Conservation (phyloP, 2,888 invertebrate genomes). For the Electrophaes corylata region DNA sequence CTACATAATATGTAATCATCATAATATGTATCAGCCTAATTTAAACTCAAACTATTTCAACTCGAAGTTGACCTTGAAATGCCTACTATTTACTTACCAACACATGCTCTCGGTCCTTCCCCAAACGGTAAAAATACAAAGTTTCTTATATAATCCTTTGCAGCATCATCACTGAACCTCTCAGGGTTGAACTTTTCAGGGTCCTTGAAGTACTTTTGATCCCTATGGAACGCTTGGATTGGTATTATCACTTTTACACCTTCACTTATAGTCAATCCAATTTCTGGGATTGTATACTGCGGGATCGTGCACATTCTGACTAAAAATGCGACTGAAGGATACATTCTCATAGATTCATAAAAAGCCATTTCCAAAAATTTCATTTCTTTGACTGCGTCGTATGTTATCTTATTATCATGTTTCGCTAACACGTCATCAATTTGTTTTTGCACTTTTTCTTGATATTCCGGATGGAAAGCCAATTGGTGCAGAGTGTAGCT, state of each 20-base stretch:
- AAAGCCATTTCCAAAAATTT: constrained; percentile 55
- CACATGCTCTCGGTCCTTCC: constrained; percentile 21
- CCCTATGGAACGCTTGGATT: constrained; percentile 58
- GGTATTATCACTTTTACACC: constrained; percentile 56
- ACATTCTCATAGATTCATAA: constrained; percentile 48
- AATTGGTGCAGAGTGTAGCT: constrained; percentile 62
- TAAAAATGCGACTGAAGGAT: constrained; percentile 21
- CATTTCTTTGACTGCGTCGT: constrained; percentile 61
- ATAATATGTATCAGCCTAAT: not conserved
- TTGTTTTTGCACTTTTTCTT: constrained; percentile 54
- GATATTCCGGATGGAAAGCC: constrained; percentile 55
- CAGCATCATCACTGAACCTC: constrained; percentile 50
- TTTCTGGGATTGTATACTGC: constrained; percentile 21
- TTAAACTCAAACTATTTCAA: not conserved
- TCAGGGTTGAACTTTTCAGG: constrained; percentile 58
- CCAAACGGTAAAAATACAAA: constrained; percentile 61
- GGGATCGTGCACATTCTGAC: constrained; percentile 15
- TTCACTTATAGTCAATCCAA: constrained; percentile 51
- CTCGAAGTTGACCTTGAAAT: not conserved
- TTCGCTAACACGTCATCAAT: constrained; percentile 52
- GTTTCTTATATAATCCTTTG: constrained; percentile 43
- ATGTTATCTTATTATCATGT: constrained; percentile 51
- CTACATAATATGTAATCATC: too few species aligned
- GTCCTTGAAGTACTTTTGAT: constrained; percentile 45
- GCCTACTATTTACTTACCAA: constrained; percentile 15